phyloP scores from a whole-genome alignment of 2,888 invertebrate genomes.

The Spodoptera littoralis region DNA sequence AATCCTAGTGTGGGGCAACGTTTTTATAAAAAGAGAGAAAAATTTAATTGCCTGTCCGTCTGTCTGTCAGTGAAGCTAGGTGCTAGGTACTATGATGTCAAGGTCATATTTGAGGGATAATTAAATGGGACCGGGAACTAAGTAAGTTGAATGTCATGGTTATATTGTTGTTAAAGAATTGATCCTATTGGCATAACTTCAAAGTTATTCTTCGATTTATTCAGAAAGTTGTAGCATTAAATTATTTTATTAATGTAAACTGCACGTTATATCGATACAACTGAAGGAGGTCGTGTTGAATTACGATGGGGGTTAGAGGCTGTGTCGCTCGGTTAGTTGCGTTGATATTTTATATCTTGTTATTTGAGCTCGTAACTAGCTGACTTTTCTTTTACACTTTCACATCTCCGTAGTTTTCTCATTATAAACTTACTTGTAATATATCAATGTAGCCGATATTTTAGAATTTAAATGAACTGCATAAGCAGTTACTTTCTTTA shows the following conservation, averaged over 20 bases:
- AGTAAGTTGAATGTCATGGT: no score
- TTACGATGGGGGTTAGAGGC: conserved; percentile 33
- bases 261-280: conserved; percentile 17
- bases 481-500: no score
- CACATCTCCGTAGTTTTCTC: conserved; percentile 14
- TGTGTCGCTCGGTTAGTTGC: background rate
- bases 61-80: no score
- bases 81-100: no score
- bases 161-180: no score
- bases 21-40: no score
- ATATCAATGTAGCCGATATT: background rate
- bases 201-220: no score
- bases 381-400: conserved; percentile 32
- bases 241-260: conserved; percentile 26
- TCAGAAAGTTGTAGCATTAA: conserved; percentile 4
- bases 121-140: no score
- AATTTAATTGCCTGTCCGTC: no score
- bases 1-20: no score
- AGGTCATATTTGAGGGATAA: no score
- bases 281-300: conserved; percentile 13
- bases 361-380: background rate
- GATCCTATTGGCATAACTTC: no score
- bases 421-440: background rate
- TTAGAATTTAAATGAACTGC: background rate
- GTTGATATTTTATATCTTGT: background rate